Percentiles rank a stretch among this genome's conserved stretches.
phyloP scores from a whole-genome alignment of 2,113 vertebrate genomes.

The Labrus mixtus region DNA sequence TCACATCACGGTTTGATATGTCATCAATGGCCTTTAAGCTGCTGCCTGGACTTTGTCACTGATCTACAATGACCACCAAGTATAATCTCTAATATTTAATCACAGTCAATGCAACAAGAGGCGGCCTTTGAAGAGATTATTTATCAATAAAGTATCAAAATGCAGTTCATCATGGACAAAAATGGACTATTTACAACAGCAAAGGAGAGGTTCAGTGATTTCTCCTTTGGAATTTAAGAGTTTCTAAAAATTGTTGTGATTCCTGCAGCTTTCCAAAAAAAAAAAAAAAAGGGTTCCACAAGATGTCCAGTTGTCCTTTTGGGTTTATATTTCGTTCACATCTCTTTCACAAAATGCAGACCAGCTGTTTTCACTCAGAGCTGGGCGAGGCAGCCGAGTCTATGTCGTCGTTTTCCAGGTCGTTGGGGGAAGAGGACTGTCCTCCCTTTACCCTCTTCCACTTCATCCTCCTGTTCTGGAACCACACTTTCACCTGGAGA shows the following conservation, averaged over 20 bases:
- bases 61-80: slow-evolving; percentile 47
- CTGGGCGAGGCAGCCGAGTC: slow-evolving; percentile 93
- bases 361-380: slow-evolving; percentile 84
- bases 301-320: slow-evolving; percentile 12
- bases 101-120: slow-evolving; percentile 13
- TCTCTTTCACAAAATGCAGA: background rate
- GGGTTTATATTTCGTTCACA: background rate
- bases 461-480: slow-evolving; percentile 99
- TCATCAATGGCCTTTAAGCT: slow-evolving; percentile 41
- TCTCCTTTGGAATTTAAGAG: slow-evolving; percentile 39
- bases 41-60: slow-evolving; percentile 47
- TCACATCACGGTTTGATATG: slow-evolving; percentile 59
- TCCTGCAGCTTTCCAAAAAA: slow-evolving; percentile 32
- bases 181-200: slow-evolving; percentile 73
- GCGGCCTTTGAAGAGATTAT: slow-evolving; percentile 30
- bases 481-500: slow-evolving; percentile 97
- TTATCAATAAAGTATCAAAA: slow-evolving; percentile 44
- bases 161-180: slow-evolving; percentile 55
- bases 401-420: slow-evolving; percentile 89
- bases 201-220: slow-evolving; percentile 42
- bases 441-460: slow-evolving; percentile 98
- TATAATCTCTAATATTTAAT: slow-evolving; percentile 30
- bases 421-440: slow-evolving; percentile 88
- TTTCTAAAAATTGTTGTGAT: slow-evolving; percentile 31
- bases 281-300: background rate